Evolutionary conservation across 1,140 invertebrate genomes (phyloP).

Genomic region (Eubasilissa regina): DNA sequence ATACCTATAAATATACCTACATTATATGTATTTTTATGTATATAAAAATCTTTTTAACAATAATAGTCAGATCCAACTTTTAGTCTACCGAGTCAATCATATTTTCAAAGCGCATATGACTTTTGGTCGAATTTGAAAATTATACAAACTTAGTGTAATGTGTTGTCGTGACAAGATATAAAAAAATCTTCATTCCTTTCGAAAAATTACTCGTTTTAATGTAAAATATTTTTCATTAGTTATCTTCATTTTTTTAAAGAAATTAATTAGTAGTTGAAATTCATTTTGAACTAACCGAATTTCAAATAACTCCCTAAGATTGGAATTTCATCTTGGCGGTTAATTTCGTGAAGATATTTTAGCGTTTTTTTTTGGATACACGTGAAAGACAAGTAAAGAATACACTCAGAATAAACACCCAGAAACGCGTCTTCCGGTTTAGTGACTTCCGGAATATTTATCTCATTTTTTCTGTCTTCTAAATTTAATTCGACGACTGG

Average conservation of each 20-base stretch:
- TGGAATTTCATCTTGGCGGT: constrained; percentile 69
- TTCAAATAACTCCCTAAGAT: constrained; percentile 72
- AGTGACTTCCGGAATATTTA: constrained; percentile 21
- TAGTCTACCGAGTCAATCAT: no score
- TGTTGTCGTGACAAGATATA: no score
- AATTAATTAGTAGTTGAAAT: no score
- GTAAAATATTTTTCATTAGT: no score
- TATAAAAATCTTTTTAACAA: no score
- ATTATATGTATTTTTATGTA: no score
- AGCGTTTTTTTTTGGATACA: constrained; percentile 72
- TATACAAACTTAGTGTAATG: background rate
- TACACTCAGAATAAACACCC: constrained; percentile 70
- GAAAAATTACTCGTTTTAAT: background rate
- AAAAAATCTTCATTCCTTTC: no score
- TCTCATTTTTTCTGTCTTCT: background rate
- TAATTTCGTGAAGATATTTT: constrained; percentile 70
- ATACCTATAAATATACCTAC: no score
- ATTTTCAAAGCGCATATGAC: no score
- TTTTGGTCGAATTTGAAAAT: no score
- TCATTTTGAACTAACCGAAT: constrained; percentile 72
- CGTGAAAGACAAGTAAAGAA: constrained; percentile 69
- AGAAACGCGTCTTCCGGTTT: constrained; percentile 64
- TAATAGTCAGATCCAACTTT: no score
- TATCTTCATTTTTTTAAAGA: background rate
- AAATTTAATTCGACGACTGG: constrained; percentile 20